Percentiles rank a stretch among this genome's conserved stretches.
These are phyloP conservation scores for Laterallus jamaicensis DNA, from an alignment of 2,113 vertebrate species.

Conservation along the genomic window DNA sequence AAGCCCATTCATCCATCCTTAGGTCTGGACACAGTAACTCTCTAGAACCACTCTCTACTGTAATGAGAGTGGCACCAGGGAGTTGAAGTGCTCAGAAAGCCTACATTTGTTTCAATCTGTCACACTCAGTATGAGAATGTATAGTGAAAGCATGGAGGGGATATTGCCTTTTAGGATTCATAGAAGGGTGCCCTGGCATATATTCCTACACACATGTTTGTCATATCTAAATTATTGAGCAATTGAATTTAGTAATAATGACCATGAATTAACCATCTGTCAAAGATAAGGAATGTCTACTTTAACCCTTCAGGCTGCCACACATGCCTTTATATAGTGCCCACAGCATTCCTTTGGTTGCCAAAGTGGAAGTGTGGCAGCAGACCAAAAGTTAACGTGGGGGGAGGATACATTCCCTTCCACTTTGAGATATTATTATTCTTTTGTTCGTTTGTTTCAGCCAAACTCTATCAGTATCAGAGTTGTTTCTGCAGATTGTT, in stretches of 20 bases:
- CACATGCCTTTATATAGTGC: conserved; percentile 10
- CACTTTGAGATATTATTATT: background rate
- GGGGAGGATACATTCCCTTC: background rate
- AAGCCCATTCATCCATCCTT: background rate
- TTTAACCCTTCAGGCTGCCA: conserved; percentile 37
- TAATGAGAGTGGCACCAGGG: background rate
- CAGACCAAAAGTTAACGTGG: background rate
- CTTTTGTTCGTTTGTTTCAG: background rate
- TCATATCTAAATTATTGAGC: conserved; percentile 56
- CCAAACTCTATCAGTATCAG: background rate
- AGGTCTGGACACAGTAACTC: background rate
- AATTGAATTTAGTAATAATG: conserved; percentile 62
- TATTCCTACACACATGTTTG: conserved; percentile 45
- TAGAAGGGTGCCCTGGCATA: conserved; percentile 42
- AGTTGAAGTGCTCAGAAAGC: background rate
- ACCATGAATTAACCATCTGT: conserved; percentile 54
- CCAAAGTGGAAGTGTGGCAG: background rate
- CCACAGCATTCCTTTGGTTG: conserved; percentile 33
- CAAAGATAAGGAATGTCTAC: conserved; percentile 46
- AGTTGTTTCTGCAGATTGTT: conserved; percentile 32
- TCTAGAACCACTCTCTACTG: background rate
- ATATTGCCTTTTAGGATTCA: conserved; percentile 3
- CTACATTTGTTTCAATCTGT: conserved; percentile 8
- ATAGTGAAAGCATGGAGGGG: background rate
- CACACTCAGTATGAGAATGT: background rate